Base-by-base conservation (phyloP, 2,113 vertebrate species). In the Phrynocephalus versicolor region DNA sequence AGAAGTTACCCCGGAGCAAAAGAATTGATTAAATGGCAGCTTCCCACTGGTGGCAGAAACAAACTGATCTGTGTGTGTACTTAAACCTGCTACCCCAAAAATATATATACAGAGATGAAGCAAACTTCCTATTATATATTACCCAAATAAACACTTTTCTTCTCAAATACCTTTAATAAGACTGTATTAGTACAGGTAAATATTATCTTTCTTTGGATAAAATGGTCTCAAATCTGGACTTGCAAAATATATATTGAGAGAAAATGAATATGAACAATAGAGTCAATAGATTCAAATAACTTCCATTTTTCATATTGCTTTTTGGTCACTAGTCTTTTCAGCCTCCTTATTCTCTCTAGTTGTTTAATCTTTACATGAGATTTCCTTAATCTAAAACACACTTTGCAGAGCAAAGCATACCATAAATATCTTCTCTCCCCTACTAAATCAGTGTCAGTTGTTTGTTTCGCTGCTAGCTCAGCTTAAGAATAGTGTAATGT, bases 341-440 rank as follows among this genome's bases (percentile, higher is more conserved):
- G n/a, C 74, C 57, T 90, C 82, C 0, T 88, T 87, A 84, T 1
- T 73, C 85, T 41, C 90, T 83, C 70, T 74, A 86, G 89, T 90
- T 91, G 91, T 87, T 9, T 58, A 77, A 77, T 58, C 57, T 57
- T 35, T 12, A 19, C 19, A 58, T 77, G 21, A 23, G 8, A n/a
- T 91, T 90, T 87, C 85, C 78, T 1, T 58, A 35, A 13, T 89
- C 88, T 90, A 87, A 88, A 92, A 91, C 0, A 81, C 88, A 86
- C 82, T 87, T 93, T 90, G 81, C 90, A 85, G 85, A 39, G 18
- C 90, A 88, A 91, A 92, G 87, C 92, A 89, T 91, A 45, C 65
- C 69, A 88, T 88, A 0, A 82, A 62, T 0, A 90, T 67, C 90
- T 92, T 72, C 35, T 45, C 73, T 15, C 0, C 84, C 75, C 78